Base-by-base conservation (phyloP, 37 sponge, comb jelly and placozoan genomes). In the Hexactinellida sp. region DNA sequence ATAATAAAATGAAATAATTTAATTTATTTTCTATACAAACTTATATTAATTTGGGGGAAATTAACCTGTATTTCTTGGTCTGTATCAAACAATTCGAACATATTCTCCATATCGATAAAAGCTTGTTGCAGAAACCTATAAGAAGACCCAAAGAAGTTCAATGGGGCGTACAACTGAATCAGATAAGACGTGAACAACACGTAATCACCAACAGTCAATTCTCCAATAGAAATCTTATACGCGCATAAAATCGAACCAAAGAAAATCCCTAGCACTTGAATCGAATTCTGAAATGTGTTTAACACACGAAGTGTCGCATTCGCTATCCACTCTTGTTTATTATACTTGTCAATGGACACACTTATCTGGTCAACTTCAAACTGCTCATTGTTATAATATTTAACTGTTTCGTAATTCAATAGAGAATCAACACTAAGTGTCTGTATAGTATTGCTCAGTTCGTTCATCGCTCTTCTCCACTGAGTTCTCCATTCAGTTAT, bases 51-150 rank as follows among this genome's bases (percentile, higher is more conserved):
- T 38, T 24, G 37, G 51, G 83, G 0, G 37, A 0, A 85, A 19
- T 82, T 36, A 52, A 93, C 97, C 24, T 25, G 88, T 24, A 99
- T 87, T 86, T 99, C 99, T 37, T 86, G 85, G 36, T 87, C 87
- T 0, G 89, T 91, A 5, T 92, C 93, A 32, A 99, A 83, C 38
- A 99, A 88, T 36, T 99, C 99, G 86, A 99, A 93, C 95, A 99
- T 94, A 87, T 99, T 99, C 90, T 99, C 99, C 99, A 99, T 96
- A 85, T 99, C 99, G 24, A 99, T 89, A 38, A 96, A 96, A 1
- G 97, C 92, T 83, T 95, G 95, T 82, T 99, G 99, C 35, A 99
- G 94, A 86, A 94, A 89, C 30, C 91, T 86, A 87, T 99, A 99
- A 87, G 94, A 93, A 35, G 94, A 94, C 13, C 99, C 99, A 86